Conservation (phyloP, 2,113 vertebrate species). For the Anser brachyrhynchus region DNA sequence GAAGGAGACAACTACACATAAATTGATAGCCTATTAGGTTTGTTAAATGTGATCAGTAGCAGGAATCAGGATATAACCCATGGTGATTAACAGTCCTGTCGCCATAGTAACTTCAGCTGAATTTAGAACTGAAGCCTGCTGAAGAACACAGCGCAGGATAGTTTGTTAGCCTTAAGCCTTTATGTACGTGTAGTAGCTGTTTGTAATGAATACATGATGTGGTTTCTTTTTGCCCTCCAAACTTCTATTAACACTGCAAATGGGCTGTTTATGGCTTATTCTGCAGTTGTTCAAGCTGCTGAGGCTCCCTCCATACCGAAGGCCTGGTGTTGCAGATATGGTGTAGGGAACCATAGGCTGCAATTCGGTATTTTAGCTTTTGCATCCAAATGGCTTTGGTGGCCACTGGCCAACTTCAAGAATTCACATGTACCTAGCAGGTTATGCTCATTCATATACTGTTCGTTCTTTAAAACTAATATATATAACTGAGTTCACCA, state of each 20-base stretch:
- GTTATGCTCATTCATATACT: not conserved
- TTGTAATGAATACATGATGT: not conserved
- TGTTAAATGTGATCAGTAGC: not conserved
- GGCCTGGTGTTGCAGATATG: not conserved
- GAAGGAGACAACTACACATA: not conserved
- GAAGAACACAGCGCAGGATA: not conserved
- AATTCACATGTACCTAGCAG: not conserved
- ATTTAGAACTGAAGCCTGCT: not conserved
- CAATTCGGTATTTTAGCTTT: not conserved
- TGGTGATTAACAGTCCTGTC: constrained; percentile 15
- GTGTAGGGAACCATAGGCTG: not conserved
- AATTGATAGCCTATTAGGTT: not conserved
- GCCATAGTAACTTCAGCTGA: constrained; percentile 44
- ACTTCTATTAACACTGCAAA: not conserved
- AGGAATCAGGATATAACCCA: constrained; percentile 13
- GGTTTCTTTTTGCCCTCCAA: not conserved
- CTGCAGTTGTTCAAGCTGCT: not conserved
- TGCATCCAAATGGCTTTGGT: not conserved
- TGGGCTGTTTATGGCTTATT: not conserved
- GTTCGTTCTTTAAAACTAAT: not conserved
- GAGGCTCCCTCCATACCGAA: not conserved
- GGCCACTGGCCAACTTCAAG: not conserved
- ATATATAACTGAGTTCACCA: not conserved
- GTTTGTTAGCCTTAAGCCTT: constrained; percentile 2
- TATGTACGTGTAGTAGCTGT: not conserved